phyloP scores from a whole-genome alignment of 2,797 vertebrate genomes.

The Naso thynnoides region DNA sequence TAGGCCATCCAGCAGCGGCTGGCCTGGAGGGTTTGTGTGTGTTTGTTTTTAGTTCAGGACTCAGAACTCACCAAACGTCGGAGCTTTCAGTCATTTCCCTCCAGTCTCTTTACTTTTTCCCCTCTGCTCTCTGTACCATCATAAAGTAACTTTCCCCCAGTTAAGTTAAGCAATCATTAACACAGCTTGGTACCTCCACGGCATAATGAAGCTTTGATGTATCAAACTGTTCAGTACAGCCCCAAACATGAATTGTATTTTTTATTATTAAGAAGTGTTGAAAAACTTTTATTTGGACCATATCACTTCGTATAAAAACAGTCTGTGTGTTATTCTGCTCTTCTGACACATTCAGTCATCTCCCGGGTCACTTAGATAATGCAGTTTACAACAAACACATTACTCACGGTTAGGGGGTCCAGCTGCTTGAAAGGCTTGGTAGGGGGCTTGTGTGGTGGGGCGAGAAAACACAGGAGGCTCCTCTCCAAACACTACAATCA shows the following conservation, averaged over 20 bases:
- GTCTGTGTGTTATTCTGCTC: background rate
- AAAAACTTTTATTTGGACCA: background rate
- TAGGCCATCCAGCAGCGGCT: too few relatives aligned
- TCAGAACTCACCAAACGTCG: too few relatives aligned
- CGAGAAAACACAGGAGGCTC: conserved; percentile 98
- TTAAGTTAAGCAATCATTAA: too few relatives aligned
- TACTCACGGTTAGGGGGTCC: conserved; percentile 96
- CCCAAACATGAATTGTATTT: background rate
- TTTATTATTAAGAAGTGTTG: background rate
- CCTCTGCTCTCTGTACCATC: too few relatives aligned
- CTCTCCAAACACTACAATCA: conserved; percentile 98
- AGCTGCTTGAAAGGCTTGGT: conserved; percentile 92
- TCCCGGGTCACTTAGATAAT: background rate
- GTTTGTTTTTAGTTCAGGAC: too few relatives aligned
- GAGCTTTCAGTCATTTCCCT: too few relatives aligned
- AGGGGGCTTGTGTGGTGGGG: conserved; percentile 89
- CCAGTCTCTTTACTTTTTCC: too few relatives aligned
- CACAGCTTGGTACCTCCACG: too few relatives aligned
- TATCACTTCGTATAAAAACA: background rate
- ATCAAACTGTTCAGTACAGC: too few relatives aligned
- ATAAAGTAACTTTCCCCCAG: too few relatives aligned
- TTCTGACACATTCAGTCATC: background rate
- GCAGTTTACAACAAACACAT: background rate
- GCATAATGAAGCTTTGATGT: too few relatives aligned
- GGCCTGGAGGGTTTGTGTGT: too few relatives aligned